A percentile compares a stretch with the other conserved stretches of the same genome.
phyloP scores from a whole-genome alignment of 2,797 vertebrate genomes.

The Euthynnus affinis region DNA sequence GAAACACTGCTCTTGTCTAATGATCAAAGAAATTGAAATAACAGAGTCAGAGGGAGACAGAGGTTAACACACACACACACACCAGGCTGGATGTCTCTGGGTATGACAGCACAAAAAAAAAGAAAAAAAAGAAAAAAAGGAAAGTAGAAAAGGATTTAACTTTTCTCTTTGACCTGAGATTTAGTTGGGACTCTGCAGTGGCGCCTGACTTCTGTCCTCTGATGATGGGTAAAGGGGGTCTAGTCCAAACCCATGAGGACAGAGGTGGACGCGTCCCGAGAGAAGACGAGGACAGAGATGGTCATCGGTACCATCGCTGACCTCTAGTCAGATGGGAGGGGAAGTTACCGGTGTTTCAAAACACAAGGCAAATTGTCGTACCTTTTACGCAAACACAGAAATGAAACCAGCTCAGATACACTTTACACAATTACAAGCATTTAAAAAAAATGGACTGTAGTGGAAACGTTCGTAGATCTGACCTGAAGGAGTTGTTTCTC shows the following conservation, averaged over 20 bases:
- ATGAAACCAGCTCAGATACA: conserved; percentile 74
- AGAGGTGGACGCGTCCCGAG: conserved; percentile 54
- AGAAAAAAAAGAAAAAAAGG: conserved; percentile 14
- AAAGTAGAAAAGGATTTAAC: conserved; percentile 71
- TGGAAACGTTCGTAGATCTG: conserved; percentile 87
- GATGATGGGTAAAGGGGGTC: conserved; percentile 27
- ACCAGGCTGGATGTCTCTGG: conserved; percentile 43
- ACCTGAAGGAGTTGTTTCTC: conserved; percentile 90
- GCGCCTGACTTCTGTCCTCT: conserved; percentile 55
- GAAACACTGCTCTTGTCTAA: conserved; percentile 25
- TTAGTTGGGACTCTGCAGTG: conserved; percentile 72
- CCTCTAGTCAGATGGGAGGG: conserved; percentile 53
- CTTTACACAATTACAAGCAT: conserved; percentile 86
- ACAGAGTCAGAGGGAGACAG: conserved; percentile 38
- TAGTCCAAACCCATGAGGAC: conserved; percentile 37
- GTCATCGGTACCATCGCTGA: conserved; percentile 25
- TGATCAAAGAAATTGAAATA: conserved; percentile 23
- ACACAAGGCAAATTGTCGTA: conserved; percentile 81
- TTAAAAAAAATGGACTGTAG: conserved; percentile 85
- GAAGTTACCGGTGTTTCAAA: conserved; percentile 68
- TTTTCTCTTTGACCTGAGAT: conserved; percentile 83
- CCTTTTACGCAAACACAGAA: conserved; percentile 77
- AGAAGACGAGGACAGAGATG: conserved; percentile 35
- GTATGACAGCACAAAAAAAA: conserved; percentile 35
- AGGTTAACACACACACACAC: conserved; percentile 32